These are phyloP conservation scores for Hylyphantes graminicola DNA, from an alignment of 1,140 invertebrate species.

Conservation along the genomic window DNA sequence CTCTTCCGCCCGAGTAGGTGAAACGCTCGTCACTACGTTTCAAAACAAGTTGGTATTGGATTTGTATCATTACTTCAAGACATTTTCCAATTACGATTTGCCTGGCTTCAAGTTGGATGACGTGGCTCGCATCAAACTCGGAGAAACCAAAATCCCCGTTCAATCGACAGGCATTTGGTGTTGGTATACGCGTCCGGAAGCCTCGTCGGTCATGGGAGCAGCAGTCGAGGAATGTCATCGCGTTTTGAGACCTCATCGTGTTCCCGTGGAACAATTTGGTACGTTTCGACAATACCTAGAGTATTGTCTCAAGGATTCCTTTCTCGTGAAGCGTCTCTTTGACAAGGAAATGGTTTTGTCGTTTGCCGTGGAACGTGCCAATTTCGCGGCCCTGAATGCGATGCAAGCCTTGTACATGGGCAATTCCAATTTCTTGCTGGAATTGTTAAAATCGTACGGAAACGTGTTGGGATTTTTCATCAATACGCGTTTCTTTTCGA, in stretches of 20 bases:
- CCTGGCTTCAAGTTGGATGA: conserved; percentile 42
- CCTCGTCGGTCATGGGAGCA: background rate
- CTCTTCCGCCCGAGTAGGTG: background rate
- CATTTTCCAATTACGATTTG: conserved; percentile 24
- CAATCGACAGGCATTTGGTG: conserved; percentile 2
- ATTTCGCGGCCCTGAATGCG: conserved; percentile 2
- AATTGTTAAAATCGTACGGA: conserved; percentile 34
- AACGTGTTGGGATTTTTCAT: conserved; percentile 22
- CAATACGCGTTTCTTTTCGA: conserved; percentile 3
- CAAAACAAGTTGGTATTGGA: conserved; percentile 28
- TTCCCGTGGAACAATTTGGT: background rate
- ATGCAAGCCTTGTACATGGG: conserved; percentile 8
- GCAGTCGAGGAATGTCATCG: background rate
- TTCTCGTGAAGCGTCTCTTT: conserved; percentile 8
- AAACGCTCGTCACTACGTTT: background rate
- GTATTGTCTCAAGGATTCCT: conserved; percentile 22
- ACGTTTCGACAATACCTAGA: conserved; percentile 13
- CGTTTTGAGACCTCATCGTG: background rate
- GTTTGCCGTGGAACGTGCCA: conserved; percentile 8
- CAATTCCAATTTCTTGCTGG: conserved; percentile 6
- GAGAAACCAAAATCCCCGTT: conserved; percentile 5
- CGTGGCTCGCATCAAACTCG: conserved; percentile 19
- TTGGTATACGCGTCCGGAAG: conserved; percentile 1
- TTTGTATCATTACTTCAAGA: conserved; percentile 33
- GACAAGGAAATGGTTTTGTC: background rate